Percentiles rank a stretch among this genome's conserved stretches.
These are phyloP conservation scores for Cacoxenus indagator DNA, from an alignment of 2,888 invertebrate species.

Conservation along the genomic window DNA sequence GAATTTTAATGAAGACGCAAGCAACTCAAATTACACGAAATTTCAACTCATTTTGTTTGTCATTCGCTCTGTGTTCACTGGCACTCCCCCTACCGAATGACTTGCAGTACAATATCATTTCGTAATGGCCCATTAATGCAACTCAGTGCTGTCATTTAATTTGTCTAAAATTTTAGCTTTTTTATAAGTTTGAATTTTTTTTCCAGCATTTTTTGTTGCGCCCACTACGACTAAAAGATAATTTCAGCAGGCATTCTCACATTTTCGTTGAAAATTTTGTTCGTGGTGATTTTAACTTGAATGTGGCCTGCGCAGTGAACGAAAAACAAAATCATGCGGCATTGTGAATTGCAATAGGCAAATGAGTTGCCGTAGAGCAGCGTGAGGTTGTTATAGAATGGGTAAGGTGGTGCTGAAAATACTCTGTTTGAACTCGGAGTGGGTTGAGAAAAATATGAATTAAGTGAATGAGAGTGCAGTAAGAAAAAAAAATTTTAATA, in stretches of 20 bases:
- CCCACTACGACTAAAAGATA: neutral
- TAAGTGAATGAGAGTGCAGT: neutral
- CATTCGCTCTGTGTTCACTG: neutral
- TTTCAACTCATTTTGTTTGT: neutral
- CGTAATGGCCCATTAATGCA: constrained; percentile 24
- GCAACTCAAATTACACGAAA: neutral
- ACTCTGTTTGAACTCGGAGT: neutral
- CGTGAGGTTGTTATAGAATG: constrained; percentile 26
- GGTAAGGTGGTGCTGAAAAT: neutral
- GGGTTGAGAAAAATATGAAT: neutral
- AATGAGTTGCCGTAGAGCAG: constrained; percentile 13
- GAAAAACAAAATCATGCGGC: constrained; percentile 18
- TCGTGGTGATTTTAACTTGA: constrained; percentile 17
- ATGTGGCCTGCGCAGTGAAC: constrained; percentile 16
- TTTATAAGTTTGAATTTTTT: constrained; percentile 33
- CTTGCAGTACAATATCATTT: constrained; percentile 11
- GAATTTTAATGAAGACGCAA: neutral
- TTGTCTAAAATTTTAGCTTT: constrained; percentile 54
- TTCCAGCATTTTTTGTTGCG: neutral
- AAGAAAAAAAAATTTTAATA: neutral
- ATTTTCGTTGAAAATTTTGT: neutral
- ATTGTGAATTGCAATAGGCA: constrained; percentile 10
- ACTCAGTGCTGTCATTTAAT: constrained; percentile 48
- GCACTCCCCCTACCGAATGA: neutral
- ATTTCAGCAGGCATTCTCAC: neutral